Evolutionary conservation across 1,140 invertebrate genomes (phyloP).

Genomic region (Elymnias hypermnestra): DNA sequence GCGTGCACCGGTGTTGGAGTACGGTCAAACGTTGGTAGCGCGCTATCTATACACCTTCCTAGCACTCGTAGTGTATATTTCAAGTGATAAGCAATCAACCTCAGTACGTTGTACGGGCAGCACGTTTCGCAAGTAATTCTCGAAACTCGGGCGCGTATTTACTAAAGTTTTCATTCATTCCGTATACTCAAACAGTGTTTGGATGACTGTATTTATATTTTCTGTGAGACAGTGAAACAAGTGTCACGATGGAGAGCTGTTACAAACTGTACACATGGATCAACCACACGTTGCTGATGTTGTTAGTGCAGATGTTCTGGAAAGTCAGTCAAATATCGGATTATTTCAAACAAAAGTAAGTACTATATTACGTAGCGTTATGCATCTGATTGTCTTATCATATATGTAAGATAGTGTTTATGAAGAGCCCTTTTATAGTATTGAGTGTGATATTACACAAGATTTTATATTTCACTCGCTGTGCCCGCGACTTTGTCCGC

Average conservation of each 20-base stretch:
- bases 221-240: conserved; percentile 44
- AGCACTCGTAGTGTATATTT: conserved; percentile 14
- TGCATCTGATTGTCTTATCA: no score
- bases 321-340: conserved; percentile 68
- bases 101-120: conserved; percentile 22
- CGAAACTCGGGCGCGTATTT: not conserved
- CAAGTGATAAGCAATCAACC: conserved; percentile 49
- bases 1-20: conserved; percentile 55
- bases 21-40: conserved; percentile 42
- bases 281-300: conserved; percentile 62
- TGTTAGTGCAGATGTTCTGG: conserved; percentile 66
- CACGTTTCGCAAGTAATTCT: conserved; percentile 22
- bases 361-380: conserved; percentile 10
- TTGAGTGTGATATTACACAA: no score
- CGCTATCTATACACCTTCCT: conserved; percentile 40
- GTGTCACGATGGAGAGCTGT: conserved; percentile 59
- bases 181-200: no score
- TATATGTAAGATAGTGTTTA: no score
- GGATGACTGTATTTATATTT: conserved; percentile 59
- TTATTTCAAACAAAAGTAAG: conserved; percentile 65
- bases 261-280: conserved; percentile 68
- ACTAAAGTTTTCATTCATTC: no score
- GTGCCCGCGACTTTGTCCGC: no score
- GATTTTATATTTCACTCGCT: no score
- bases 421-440: no score